Evolutionary conservation across 2,888 invertebrate genomes (phyloP), one percentile per base, ranked within the genome.

Genomic region (Psylliodes chrysocephalus): DNA sequence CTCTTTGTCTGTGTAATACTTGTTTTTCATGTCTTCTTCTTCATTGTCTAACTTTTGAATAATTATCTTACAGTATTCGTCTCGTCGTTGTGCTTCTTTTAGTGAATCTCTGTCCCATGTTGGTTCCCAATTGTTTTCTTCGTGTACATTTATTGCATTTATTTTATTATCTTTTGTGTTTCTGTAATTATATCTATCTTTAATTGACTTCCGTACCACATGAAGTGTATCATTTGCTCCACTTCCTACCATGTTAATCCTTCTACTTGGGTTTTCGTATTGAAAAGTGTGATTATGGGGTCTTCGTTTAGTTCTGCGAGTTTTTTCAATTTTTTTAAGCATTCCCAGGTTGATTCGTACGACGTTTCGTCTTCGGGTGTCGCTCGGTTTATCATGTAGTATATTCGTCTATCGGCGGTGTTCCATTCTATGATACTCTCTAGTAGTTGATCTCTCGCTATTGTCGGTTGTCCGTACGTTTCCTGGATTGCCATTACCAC

Each of bases 181-280:
- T 17, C n/a, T 14, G 2, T n/a, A 46, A 44, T 28, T 53, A 42
- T 35, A 12, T 12, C 40, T 30, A 60, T 35, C 5, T 30, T 19
- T 2, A 53, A 30, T 17, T 53, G 25, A 10, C 30, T 25, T n/a
- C 44, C 52, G 25, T 60, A 46, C 1, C 44, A 47, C n/a, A 61
- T 17, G 15, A 61, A 54, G 30, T 61, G 17, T 8, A 46, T 35
- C 61, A 52, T 56, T 15, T 18, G 19, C 42, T 14, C 14, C 10
- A 63, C 30, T 51, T 52, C 49, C 25, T 55, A 49, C 62, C 56
- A 63, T 1, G 14, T 14, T 18, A 63, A 28, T 25, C 49, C 46
- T 33, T 56, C 44, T 42, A 63, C 38, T 33, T 42, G 25, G 7
- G 38, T 22, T 49, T 28, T 30, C 30, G 25, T 12, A 18, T 46